Percentiles rank a stretch among this genome's conserved stretches.
Conservation (phyloP, 2,113 vertebrate genomes). For the Microcebus lehilahytsara region DNA sequence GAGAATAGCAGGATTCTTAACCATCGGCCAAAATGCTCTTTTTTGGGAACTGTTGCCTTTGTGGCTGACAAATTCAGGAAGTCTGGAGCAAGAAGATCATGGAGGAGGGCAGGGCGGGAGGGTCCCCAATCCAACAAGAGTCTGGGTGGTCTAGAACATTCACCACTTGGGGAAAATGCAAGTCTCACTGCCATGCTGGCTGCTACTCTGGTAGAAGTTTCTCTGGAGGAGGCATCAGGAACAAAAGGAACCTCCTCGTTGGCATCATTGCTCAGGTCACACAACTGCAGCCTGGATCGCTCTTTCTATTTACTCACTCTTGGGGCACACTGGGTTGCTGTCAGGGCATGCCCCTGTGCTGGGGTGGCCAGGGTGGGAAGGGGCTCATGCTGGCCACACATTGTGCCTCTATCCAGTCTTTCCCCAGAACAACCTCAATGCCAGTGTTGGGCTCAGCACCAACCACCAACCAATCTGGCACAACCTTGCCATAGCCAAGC, state of each 20-base stretch:
- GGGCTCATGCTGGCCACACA: too few relatives aligned
- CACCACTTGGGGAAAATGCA: background rate
- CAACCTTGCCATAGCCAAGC: background rate
- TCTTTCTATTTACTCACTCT: background rate
- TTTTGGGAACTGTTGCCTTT: background rate
- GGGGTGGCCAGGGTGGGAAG: background rate
- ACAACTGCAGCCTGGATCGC: too few relatives aligned
- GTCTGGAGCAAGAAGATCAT: background rate
- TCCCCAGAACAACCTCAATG: background rate
- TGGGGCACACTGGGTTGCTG: background rate
- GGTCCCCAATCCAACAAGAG: background rate
- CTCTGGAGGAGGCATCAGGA: background rate
- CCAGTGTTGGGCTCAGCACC: background rate
- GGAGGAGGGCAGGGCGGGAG: background rate
- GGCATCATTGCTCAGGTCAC: too few relatives aligned
- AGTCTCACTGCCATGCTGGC: background rate
- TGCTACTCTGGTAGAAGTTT: background rate
- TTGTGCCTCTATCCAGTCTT: background rate
- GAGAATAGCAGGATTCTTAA: background rate
- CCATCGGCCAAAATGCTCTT: background rate
- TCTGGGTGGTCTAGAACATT: background rate
- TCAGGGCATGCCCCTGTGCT: fast-evolving
- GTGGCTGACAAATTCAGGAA: background rate
- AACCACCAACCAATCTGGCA: background rate
- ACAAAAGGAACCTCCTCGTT: background rate